Evolutionary conservation across 2,888 invertebrate genomes (phyloP), one percentile per base, ranked within the genome.

Genomic region (Neoitamus cyanurus): DNA sequence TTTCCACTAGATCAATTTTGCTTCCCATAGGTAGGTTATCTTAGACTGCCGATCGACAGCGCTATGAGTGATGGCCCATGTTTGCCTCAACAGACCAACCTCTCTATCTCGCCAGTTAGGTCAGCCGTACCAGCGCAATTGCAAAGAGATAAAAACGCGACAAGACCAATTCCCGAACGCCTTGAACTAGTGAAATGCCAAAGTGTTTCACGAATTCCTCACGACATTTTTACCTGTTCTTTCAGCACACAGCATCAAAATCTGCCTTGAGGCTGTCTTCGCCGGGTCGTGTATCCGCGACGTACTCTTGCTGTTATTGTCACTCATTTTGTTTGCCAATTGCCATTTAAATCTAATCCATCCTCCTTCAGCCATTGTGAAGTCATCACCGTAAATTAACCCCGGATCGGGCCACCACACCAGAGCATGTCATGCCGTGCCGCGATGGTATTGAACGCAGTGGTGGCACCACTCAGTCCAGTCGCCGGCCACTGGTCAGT

Each of bases 351-450:
- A 25, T 58, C 20, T 15, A 58, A 58, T 73, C 73, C 37, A 73
- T 73, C 73, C 36, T 34, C 11, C 25, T 36, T n/a, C 20, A 58
- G 25, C 25, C 37, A 73, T 73, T 73, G 73, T 73, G 73, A 36
- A 73, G 20, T 73, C 73, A 73, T 37, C 73, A 36, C 20, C 73
- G 31, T 36, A 73, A 73, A 73, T 73, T 15, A 34, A 73, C 15
- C 73, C 73, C 37, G 15, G 37, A 73, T 37, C 25, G 34, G 30
- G 58, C 20, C 9, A 58, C 31, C 73, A 73, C 73, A 34, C 34
- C 36, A 73, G 15, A 58, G 58, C 20, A 9, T 73, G 7, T 20
- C 25, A 58, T 0, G 20, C 7, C n/a, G 42, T 42, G 13, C n/a
- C 15, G 15, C n/a, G 42, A 42, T n/a, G n/a, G n/a, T n/a, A n/a